These are phyloP conservation scores for Apaloderma vittatum DNA, from an alignment of 2,113 vertebrate species.

Conservation along the genomic window DNA sequence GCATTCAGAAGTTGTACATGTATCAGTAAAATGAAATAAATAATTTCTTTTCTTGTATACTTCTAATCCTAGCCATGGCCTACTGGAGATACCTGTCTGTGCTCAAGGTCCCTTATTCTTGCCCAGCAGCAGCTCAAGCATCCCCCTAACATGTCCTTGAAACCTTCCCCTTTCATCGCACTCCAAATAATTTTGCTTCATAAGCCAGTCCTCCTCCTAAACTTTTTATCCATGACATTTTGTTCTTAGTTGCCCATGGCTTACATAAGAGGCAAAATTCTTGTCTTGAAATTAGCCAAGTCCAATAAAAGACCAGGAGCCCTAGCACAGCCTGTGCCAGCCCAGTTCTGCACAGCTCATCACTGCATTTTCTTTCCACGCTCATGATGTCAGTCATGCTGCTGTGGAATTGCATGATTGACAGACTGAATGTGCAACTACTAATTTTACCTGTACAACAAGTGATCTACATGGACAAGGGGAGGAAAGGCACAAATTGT, in stretches of 20 bases:
- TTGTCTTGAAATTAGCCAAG: not conserved
- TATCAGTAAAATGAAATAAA: not conserved
- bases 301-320: not conserved
- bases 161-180: not conserved
- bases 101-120: not conserved
- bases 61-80: not conserved
- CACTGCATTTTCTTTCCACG: not conserved
- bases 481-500: not conserved
- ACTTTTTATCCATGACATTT: not conserved
- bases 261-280: not conserved
- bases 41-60: not conserved
- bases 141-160: not conserved
- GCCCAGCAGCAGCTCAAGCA: not conserved
- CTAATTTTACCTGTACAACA: not conserved
- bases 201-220: not conserved
- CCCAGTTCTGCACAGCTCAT: not conserved
- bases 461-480: not conserved
- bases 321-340: not conserved
- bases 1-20: not conserved
- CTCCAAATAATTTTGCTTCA: not conserved
- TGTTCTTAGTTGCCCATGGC: not conserved
- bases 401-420: not conserved
- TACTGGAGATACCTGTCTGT: not conserved
- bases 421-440: not conserved
- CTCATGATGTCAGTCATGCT: not conserved